Base-by-base conservation (phyloP, 2,888 invertebrate species). In the Chrysina gloriosa region DNA sequence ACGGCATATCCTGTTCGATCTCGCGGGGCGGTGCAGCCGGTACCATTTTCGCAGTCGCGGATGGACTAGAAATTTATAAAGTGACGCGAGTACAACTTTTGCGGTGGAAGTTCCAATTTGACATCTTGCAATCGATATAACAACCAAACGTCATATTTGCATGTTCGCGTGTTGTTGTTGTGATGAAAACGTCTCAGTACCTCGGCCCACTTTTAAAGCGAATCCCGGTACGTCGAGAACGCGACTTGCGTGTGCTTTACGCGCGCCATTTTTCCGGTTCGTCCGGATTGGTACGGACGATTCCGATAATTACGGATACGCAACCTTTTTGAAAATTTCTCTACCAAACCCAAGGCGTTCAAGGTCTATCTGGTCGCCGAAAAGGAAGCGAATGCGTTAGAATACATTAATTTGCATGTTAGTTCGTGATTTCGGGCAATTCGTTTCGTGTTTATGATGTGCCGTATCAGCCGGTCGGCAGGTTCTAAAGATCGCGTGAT, bases 111-210 rank as follows among this genome's bases (percentile, higher is more conserved):
- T 54, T 47, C 42, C 68, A 72, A 72, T 72, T 73, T 73, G 72
- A 73, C 72, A 73, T 61, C 50, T 39, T 69, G 56, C 29, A 70
- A 73, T 73, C 73, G 68, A 73, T 73, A 68, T 27, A 58, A 58
- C 63, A 50, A 50, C 58, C 64, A 71, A 68, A 71, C 71, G 73
- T 73, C 71, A 73, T 68, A 70, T 71, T 58, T 47, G 39, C 67
- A 58, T 58, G 65, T 69, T 67, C 34, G 56, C 47, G 65, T 64
- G 50, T 21, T 16, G 27, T 52, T 52, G 31, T 29, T 52, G 31
- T 23, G 9, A 11, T 23, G 21, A 69, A 68, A 68, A 69, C 66
- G 50, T 67, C 69, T 19, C 34, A 23, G 36, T 39, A 50, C 64
- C 68, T 23, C 58, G 58, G 58, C 42, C 42, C 58, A 58, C 58